A percentile compares a stretch with the other conserved stretches of the same genome.
These are phyloP conservation scores for Myrmecophaga tridactyla DNA, from an alignment of 2,113 vertebrate genomes.

Conservation along the genomic window DNA sequence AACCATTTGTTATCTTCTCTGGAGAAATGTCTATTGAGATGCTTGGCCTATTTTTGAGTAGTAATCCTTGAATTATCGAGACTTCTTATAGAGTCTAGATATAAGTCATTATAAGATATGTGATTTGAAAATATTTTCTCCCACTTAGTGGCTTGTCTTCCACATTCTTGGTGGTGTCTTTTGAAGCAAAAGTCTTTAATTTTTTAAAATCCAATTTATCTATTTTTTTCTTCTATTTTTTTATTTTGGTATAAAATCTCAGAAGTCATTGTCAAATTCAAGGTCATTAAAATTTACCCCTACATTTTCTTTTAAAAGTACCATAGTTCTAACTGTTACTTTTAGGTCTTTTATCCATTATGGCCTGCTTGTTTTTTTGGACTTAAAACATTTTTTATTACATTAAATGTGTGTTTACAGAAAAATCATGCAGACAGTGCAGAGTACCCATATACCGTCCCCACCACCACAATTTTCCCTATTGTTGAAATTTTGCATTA, in stretches of 20 bases:
- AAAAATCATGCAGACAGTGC: too few relatives aligned
- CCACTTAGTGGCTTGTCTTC: neutral
- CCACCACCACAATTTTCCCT: too few relatives aligned
- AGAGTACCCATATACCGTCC: too few relatives aligned
- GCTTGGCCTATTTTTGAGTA: neutral
- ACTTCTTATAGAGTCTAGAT: neutral
- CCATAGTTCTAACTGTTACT: too few relatives aligned
- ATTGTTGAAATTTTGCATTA: too few relatives aligned
- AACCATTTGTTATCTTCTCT: neutral
- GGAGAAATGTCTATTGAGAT: neutral
- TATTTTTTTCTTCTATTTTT: neutral
- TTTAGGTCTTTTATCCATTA: too few relatives aligned
- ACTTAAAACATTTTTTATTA: too few relatives aligned
- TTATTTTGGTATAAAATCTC: neutral
- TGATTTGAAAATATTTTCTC: neutral
- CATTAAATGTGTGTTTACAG: too few relatives aligned
- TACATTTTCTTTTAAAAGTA: too few relatives aligned
- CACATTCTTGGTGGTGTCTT: neutral
- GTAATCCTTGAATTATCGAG: neutral
- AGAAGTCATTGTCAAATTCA: neutral
- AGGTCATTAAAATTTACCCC: neutral
- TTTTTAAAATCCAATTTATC: neutral
- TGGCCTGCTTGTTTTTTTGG: too few relatives aligned
- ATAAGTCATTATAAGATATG: neutral
- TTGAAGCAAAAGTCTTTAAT: neutral